phyloP scores from a whole-genome alignment of 1,140 invertebrate genomes.

The Acromyrmex heyeri region DNA sequence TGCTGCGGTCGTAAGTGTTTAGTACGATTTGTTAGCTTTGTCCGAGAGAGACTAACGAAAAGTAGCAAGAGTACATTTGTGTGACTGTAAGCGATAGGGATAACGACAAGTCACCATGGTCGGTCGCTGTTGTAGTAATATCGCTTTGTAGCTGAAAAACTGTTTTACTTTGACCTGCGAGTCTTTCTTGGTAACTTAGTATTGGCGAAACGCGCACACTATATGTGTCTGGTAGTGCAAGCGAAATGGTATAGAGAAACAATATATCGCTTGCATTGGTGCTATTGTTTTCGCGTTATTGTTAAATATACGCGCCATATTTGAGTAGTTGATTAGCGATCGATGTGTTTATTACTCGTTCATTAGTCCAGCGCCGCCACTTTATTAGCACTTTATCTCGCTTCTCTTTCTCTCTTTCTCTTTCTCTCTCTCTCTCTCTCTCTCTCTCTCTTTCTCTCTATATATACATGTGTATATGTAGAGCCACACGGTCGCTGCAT shows the following conservation, averaged over 20 bases:
- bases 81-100: slow-evolving; percentile 6
- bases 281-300: slow-evolving; percentile 63
- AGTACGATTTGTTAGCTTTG: slow-evolving; percentile 48
- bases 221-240: slow-evolving; percentile 66
- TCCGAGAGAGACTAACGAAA: slow-evolving; percentile 4
- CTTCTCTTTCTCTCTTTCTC: slow-evolving; percentile 9
- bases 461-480: slow-evolving; percentile 40
- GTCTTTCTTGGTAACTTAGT: slow-evolving; percentile 61
- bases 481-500: slow-evolving; percentile 29
- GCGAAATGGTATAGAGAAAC: slow-evolving; percentile 62
- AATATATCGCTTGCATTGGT: slow-evolving; percentile 73
- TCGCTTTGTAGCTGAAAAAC: slow-evolving; percentile 71
- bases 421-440: not conserved
- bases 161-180: slow-evolving; percentile 62
- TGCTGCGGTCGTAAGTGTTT: slow-evolving; percentile 51
- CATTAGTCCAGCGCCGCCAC: slow-evolving; percentile 52
- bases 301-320: slow-evolving; percentile 48
- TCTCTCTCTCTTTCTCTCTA: no score
- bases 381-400: slow-evolving; percentile 41
- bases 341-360: slow-evolving; percentile 54
- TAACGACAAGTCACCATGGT: slow-evolving; percentile 12
- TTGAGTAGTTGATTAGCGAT: slow-evolving; percentile 68
- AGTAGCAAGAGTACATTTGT: slow-evolving; percentile 26
- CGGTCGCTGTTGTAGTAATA: slow-evolving; percentile 63
- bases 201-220: slow-evolving; percentile 44